phyloP scores from a whole-genome alignment of 2,797 vertebrate species.

The Morus bassanus region DNA sequence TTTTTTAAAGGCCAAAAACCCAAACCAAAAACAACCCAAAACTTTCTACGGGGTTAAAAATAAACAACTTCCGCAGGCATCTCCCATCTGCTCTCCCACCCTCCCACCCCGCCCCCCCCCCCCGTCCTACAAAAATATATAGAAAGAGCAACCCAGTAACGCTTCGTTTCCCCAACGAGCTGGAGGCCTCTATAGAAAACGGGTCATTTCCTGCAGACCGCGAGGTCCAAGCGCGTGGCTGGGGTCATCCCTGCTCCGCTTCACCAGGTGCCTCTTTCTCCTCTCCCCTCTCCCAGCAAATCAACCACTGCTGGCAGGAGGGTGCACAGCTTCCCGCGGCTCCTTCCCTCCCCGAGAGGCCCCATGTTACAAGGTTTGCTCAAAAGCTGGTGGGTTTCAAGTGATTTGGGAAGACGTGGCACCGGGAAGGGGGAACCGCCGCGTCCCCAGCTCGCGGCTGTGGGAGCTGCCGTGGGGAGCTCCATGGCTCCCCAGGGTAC shows the following conservation, averaged over 20 bases:
- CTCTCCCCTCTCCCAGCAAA: background rate
- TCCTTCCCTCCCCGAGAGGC: background rate
- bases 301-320: background rate
- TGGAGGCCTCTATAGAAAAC: background rate
- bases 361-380: background rate
- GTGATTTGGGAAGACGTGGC: background rate
- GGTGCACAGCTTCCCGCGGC: rapidly evolving
- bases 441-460: background rate
- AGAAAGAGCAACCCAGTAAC: slow-evolving; percentile 30
- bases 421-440: rapidly evolving
- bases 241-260: background rate
- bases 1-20: slow-evolving; percentile 45
- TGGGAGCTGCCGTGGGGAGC: background rate
- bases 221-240: rapidly evolving
- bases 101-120: background rate
- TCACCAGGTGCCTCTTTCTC: background rate
- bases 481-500: rapidly evolving
- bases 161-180: background rate
- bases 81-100: slow-evolving; percentile 9
- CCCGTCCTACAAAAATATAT: slow-evolving; percentile 60
- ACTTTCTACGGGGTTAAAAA: slow-evolving; percentile 33
- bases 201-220: background rate
- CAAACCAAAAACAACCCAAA: background rate
- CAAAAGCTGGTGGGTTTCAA: background rate
- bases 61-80: slow-evolving; percentile 21